Evolutionary conservation across 2,113 vertebrate species (phyloP).

Genomic region (Kobus ellipsiprymnus): DNA sequence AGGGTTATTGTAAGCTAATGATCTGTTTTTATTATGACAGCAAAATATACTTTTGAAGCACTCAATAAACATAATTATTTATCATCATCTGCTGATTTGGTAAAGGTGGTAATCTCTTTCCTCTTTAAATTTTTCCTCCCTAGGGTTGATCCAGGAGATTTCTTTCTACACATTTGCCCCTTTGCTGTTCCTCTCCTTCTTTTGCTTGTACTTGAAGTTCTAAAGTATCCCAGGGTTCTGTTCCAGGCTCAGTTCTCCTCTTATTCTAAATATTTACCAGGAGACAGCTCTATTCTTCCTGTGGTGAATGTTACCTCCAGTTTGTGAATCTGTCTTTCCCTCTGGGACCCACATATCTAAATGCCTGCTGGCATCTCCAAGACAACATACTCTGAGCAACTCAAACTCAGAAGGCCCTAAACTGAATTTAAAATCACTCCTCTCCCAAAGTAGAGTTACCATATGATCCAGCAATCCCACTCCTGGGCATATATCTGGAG

Average conservation of each 20-base stretch:
- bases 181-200: neutral
- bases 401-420: neutral
- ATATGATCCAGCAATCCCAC: neutral
- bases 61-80: neutral
- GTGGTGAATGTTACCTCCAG: neutral
- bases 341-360: neutral
- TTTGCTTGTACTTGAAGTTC: neutral
- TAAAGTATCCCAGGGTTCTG: neutral
- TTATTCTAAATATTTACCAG: neutral
- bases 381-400: neutral
- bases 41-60: neutral
- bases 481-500: neutral
- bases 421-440: neutral
- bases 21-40: neutral
- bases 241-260: neutral
- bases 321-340: neutral
- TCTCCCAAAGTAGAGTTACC: neutral
- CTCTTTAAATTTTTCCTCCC: neutral
- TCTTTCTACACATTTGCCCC: neutral
- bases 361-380: neutral
- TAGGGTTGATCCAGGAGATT: neutral
- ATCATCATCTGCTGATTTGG: neutral
- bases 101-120: neutral
- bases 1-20: neutral
- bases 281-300: neutral